Evolutionary conservation across 2,113 vertebrate species (phyloP).

Genomic region (Rhizomys pruinosus): DNA sequence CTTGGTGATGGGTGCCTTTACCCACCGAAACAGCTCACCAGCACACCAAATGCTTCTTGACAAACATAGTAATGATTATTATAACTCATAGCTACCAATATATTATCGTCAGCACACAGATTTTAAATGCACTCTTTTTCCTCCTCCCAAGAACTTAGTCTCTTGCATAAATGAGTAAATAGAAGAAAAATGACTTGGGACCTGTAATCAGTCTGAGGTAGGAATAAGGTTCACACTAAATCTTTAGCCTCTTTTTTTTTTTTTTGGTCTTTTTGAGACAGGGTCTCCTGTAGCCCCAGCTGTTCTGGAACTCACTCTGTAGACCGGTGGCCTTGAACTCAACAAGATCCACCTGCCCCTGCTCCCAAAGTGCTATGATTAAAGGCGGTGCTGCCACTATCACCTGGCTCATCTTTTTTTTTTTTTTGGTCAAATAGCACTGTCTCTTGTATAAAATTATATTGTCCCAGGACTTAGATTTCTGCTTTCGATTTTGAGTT

Average conservation of each 20-base stretch:
- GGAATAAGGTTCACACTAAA: neutral
- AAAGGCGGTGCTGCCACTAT: too few species aligned
- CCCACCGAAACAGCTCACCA: neutral
- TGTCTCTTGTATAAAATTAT: neutral
- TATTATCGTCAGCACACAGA: neutral
- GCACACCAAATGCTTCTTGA: neutral
- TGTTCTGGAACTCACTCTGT: too few species aligned
- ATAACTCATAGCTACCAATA: neutral
- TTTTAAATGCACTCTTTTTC: conserved; percentile 4
- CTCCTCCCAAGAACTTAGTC: neutral
- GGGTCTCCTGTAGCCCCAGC: too few species aligned
- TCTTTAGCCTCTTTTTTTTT: neutral
- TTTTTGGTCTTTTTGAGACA: too few species aligned
- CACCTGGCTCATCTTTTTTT: too few species aligned
- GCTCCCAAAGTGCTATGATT: too few species aligned
- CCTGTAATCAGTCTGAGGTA: neutral
- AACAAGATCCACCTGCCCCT: too few species aligned
- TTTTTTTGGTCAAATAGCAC: neutral
- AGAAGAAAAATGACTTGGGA: neutral
- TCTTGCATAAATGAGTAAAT: neutral
- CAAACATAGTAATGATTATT: neutral
- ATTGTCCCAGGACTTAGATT: neutral
- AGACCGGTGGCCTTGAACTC: too few species aligned
- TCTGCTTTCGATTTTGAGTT: neutral
- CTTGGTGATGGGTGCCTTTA: neutral